Evolutionary conservation across 2,113 vertebrate genomes (phyloP).

Genomic region (Chamaetylas fuelleborni): DNA sequence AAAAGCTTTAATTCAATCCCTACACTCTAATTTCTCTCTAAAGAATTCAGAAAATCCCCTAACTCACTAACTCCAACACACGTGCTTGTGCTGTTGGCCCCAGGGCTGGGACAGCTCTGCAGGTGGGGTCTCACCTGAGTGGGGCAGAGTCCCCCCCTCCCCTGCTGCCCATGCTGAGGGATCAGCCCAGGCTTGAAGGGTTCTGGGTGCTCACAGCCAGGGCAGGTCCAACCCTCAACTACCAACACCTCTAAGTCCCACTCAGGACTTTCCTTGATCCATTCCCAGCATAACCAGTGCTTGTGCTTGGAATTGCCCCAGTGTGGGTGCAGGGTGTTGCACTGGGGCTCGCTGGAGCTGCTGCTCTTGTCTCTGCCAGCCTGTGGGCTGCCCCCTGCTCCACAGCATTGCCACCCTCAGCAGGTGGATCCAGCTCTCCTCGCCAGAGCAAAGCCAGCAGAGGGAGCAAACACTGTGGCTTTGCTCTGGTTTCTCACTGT

Average conservation of each 20-base stretch:
- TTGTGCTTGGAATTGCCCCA: not conserved
- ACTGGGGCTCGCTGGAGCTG: not conserved
- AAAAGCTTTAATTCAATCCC: too few species aligned
- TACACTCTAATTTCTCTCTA: too few species aligned
- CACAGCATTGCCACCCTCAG: accelerated
- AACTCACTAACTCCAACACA: not conserved
- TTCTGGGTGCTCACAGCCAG: accelerated
- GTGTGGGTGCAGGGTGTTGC: not conserved
- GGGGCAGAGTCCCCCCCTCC: not conserved
- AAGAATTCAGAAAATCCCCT: too few species aligned
- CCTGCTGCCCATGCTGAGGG: not conserved
- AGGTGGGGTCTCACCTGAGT: not conserved
- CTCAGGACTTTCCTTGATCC: not conserved
- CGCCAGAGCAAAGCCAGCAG: not conserved
- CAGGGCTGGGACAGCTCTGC: not conserved
- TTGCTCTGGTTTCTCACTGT: not conserved
- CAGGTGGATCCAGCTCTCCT: not conserved
- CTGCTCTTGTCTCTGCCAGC: not conserved
- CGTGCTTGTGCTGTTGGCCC: accelerated
- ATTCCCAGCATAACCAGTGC: not conserved
- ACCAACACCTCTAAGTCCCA: not conserved
- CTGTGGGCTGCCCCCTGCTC: accelerated
- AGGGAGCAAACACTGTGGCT: not conserved
- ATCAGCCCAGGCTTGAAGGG: not conserved
- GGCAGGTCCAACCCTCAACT: not conserved